Percentiles rank a stretch among this genome's conserved stretches.
These are phyloP conservation scores for Sitophilus oryzae DNA, from an alignment of 1,140 invertebrate genomes.

Conservation along the genomic window DNA sequence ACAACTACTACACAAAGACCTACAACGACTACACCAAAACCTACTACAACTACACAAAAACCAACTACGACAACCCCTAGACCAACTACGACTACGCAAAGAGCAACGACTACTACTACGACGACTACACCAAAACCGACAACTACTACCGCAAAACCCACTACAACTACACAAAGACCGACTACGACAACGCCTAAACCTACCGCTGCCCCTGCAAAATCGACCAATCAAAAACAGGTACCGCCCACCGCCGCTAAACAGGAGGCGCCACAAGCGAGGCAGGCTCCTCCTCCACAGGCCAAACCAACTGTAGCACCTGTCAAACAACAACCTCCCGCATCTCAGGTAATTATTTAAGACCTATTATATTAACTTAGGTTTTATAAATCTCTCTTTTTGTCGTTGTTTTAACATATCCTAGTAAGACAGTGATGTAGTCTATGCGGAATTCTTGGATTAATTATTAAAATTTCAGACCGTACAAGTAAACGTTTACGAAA, in stretches of 20 bases:
- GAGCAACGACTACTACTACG: constrained; percentile 20
- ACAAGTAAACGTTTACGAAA: too few relatives aligned
- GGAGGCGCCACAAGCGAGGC: constrained; percentile 22
- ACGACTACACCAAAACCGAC: constrained; percentile 14
- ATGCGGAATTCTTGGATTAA: too few relatives aligned
- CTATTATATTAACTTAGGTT: too few relatives aligned
- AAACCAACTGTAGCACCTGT: constrained; percentile 7
- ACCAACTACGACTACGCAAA: constrained; percentile 18
- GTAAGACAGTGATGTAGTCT: too few relatives aligned
- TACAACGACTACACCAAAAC: constrained; percentile 29
- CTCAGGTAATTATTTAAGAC: not conserved
- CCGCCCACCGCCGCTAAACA: not conserved
- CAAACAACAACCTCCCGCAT: constrained; percentile 5
- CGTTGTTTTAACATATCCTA: too few relatives aligned
- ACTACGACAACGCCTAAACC: constrained; percentile 20
- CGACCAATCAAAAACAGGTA: not conserved
- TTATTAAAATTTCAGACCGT: too few relatives aligned
- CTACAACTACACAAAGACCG: constrained; percentile 2
- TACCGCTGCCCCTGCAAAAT: too few relatives aligned
- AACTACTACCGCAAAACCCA: constrained; percentile 1
- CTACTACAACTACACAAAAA: constrained; percentile 17
- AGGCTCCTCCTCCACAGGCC: too few relatives aligned
- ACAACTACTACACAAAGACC: constrained; percentile 29
- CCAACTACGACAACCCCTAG: constrained; percentile 22
- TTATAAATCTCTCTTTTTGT: too few relatives aligned